A percentile compares a stretch with the other conserved stretches of the same genome.
Conservation (phyloP, 2,888 invertebrate species). For the Scaptomyza parva region DNA sequence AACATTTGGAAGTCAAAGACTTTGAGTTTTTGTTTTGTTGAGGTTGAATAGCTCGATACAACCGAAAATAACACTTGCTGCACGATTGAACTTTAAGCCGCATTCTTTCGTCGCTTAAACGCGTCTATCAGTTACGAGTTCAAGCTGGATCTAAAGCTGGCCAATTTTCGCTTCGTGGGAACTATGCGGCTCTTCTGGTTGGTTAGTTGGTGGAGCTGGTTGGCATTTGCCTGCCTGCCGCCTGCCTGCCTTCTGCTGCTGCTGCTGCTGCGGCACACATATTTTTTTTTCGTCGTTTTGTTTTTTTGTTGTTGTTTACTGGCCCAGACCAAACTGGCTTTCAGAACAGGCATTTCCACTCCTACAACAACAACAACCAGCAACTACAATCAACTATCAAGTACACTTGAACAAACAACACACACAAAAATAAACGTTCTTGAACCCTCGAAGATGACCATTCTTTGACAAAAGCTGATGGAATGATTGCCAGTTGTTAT, state of each 20-base stretch:
- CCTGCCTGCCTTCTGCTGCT: no score
- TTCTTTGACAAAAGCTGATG: not conserved
- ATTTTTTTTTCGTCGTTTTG: no score
- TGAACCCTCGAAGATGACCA: not conserved
- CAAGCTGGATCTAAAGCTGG: conserved; percentile 44
- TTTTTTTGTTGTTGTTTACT: conserved; percentile 28
- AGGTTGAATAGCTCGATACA: conserved; percentile 11
- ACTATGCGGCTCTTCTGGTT: conserved; percentile 64
- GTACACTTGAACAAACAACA: not conserved
- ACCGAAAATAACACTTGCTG: conserved; percentile 62
- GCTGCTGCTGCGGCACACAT: conserved; percentile 66
- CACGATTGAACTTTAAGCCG: conserved; percentile 81
- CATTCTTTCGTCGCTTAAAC: conserved; percentile 66
- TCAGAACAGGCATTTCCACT: conserved; percentile 84
- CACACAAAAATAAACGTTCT: not conserved
- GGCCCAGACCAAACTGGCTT: conserved; percentile 67
- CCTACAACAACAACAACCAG: conserved; percentile 72
- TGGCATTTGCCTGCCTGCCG: conserved; percentile 73
- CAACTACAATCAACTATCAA: not conserved
- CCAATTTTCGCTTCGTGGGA: conserved; percentile 74
- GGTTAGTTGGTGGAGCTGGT: conserved; percentile 17
- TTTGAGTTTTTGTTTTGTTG: conserved; percentile 6
- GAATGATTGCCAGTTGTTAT: no score
- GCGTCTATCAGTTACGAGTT: conserved; percentile 55
- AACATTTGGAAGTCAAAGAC: conserved; percentile 4